phyloP scores from a whole-genome alignment of 2,113 vertebrate genomes.

The Odontesthes bonariensis region DNA sequence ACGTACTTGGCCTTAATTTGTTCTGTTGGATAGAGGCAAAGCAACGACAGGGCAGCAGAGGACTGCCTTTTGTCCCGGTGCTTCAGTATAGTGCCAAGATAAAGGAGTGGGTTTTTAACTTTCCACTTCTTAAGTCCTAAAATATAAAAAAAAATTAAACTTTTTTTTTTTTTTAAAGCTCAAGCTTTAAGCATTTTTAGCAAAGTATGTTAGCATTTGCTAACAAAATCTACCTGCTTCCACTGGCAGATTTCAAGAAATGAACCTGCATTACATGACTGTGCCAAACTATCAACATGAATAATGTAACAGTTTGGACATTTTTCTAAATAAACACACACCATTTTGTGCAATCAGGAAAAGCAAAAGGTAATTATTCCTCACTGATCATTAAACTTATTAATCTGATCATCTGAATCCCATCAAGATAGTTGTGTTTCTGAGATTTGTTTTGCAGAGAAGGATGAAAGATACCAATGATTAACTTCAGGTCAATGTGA shows the following conservation, averaged over 20 bases:
- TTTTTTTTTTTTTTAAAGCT: too few species aligned
- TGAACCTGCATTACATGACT: neutral
- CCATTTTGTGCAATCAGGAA: neutral
- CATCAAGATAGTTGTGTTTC: neutral
- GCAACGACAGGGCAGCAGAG: slow-evolving; percentile 51
- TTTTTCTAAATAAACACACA: neutral
- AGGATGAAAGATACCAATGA: slow-evolving; percentile 20
- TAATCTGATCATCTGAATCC: slow-evolving; percentile 2
- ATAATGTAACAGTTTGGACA: neutral
- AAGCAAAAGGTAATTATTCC: neutral
- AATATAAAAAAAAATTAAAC: too few species aligned
- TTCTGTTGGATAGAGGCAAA: slow-evolving; percentile 49
- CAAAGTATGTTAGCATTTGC: slow-evolving; percentile 1
- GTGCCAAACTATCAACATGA: neutral
- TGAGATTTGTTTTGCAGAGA: slow-evolving; percentile 10
- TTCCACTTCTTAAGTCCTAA: slow-evolving; percentile 23
- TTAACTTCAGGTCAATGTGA: neutral
- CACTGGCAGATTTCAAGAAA: neutral
- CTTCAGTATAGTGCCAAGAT: slow-evolving; percentile 52
- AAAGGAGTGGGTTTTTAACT: slow-evolving; percentile 55
- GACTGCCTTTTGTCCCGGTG: slow-evolving; percentile 51
- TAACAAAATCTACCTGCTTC: slow-evolving; percentile 1
- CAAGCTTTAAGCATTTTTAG: too few species aligned
- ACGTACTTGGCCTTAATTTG: slow-evolving; percentile 51
- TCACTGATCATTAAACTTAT: neutral